Base-by-base conservation (phyloP, 2,888 invertebrate species). In the Bombylius discolor region DNA sequence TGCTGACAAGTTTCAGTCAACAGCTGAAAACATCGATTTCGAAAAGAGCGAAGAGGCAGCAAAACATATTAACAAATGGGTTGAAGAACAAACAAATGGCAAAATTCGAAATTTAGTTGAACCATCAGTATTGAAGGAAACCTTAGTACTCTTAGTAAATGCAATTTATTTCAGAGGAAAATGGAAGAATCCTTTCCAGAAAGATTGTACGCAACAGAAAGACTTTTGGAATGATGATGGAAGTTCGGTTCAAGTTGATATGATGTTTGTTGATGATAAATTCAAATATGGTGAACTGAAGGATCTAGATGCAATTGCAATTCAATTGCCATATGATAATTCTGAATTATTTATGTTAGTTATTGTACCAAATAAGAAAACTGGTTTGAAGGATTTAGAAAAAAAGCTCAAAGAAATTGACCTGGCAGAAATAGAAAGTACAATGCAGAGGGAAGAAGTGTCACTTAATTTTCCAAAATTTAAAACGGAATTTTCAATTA, bases 101-200 rank as follows among this genome's bases (percentile, higher is more conserved):
- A 87, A 85, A 67, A 95, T 97, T 60, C 83, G 84, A 64, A 77
- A 91, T 64, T 76, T 96, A 5, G 74, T 96, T 50, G 65, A 76
- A 0, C 34, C 80, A 1, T 80, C 75, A 58, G 74, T 76, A 64
- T 64, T 90, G 9, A 63, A 73, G 0, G 61, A 71, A 2, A 87
- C 88, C 3, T 76, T 82, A 34, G 68, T 90, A 59, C 84, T 92
- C 5, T 78, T 92, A 14, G 79, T 89, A 1, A 93, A 90, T 68
- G 91, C 91, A 4, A 80, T 92, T 32, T 88, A 91, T 70, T 92
- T 93, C 75, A 90, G 91, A 75, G 87, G 88, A 31, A 76, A 78
- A 42, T 93, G 92, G 92, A 71, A 76, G 48, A 68, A 79, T 53
- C 74, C 81, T 65, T 95, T 94, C 66, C 65, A 83, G 14, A 66